phyloP scores from a whole-genome alignment of 2,113 vertebrate genomes.

The Callocephalon fimbriatum region DNA sequence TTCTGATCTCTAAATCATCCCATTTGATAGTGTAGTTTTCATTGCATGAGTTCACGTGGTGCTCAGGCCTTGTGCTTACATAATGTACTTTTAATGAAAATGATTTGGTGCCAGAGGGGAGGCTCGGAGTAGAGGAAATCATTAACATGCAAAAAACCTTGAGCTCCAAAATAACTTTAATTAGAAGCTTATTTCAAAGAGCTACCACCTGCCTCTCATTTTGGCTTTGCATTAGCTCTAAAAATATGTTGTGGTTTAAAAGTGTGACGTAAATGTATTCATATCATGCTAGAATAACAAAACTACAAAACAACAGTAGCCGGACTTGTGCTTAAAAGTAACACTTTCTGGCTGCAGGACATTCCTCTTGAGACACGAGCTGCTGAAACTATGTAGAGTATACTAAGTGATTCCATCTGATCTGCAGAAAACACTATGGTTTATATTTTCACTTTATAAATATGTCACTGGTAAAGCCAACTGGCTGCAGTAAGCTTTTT shows the following conservation, averaged over 20 bases:
- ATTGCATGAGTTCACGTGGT: background rate
- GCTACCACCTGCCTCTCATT: background rate
- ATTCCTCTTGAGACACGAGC: conserved; percentile 39
- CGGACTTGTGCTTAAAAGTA: conserved; percentile 57
- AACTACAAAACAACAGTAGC: conserved; percentile 60
- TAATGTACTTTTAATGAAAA: background rate
- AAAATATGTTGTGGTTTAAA: background rate
- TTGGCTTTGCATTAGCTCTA: background rate
- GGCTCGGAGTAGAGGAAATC: conserved; percentile 37
- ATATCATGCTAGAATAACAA: background rate
- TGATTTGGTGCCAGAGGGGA: background rate
- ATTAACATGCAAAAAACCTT: conserved; percentile 5
- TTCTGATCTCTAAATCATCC: background rate
- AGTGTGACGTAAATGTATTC: background rate
- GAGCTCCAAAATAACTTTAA: background rate
- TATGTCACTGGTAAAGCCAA: conserved; percentile 70
- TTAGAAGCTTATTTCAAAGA: conserved; percentile 41
- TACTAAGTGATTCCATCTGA: conserved; percentile 77
- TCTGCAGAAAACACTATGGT: conserved; percentile 54
- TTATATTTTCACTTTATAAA: conserved; percentile 77
- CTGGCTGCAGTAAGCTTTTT: conserved; percentile 57
- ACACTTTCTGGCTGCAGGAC: conserved; percentile 33
- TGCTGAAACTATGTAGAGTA: conserved; percentile 46
- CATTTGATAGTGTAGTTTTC: background rate
- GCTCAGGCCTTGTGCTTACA: conserved; percentile 20